Conservation (phyloP, 2,888 invertebrate species). For the Scrobipalpa costella region DNA sequence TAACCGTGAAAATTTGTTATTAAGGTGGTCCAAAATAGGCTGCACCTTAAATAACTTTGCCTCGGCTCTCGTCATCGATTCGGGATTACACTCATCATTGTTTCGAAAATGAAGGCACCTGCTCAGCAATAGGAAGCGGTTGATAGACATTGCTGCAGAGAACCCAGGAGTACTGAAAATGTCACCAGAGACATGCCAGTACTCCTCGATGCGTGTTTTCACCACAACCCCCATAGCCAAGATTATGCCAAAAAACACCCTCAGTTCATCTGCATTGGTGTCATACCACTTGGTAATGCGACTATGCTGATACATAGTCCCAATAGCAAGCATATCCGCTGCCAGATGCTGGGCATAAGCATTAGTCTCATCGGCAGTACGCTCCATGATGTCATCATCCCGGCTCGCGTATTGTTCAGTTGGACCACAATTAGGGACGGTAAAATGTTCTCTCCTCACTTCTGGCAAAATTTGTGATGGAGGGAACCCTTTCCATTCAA, state of each 20-base stretch:
- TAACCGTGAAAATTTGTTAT: not conserved
- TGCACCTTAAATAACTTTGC: conserved; percentile 5
- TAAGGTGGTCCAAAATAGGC: not conserved
- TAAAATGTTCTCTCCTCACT: conserved; percentile 15
- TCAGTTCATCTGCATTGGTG: conserved; percentile 34
- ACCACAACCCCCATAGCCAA: conserved; percentile 33
- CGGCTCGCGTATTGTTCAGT: conserved; percentile 37
- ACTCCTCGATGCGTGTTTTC: conserved; percentile 25
- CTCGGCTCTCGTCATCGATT: not conserved
- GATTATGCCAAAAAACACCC: conserved; percentile 32
- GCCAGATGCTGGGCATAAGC: conserved; percentile 40
- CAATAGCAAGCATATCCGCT: conserved; percentile 18
- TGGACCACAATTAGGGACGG: conserved; percentile 30
- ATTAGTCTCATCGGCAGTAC: conserved; percentile 38
- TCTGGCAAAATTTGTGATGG: not conserved
- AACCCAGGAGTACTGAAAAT: conserved; percentile 26
- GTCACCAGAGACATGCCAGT: conserved; percentile 22
- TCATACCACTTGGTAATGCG: conserved; percentile 34
- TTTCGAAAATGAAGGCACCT: not conserved
- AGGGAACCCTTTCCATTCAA: conserved; percentile 17
- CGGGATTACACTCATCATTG: not conserved
- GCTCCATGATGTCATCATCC: conserved; percentile 40
- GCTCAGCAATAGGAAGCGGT: not conserved
- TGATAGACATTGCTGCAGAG: not conserved
- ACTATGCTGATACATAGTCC: conserved; percentile 26